Base-by-base conservation (phyloP, 2,888 invertebrate species). In the Drosophila glabriapex region DNA sequence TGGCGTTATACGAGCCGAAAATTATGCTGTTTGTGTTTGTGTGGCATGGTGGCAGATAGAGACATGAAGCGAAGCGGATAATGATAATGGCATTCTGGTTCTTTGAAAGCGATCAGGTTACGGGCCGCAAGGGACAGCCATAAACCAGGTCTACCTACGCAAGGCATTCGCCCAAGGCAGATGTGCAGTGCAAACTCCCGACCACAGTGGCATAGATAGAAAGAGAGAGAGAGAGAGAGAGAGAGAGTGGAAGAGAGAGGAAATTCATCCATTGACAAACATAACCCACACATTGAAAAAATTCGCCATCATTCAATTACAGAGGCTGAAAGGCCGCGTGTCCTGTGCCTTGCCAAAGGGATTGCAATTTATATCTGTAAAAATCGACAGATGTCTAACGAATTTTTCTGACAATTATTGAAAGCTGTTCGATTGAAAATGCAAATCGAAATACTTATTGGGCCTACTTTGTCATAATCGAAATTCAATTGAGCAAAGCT, bases 81-180 rank as follows among this genome's bases (percentile, higher is more conserved):
- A 86, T 86, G 89, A 89, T 86, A 85, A 85, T 85, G 89, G 84
- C 83, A 85, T 85, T 88, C 81, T 70, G 88, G 84, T 85, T 80
- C 77, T 87, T 62, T 80, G 85, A 80, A 84, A 68, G 78, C 76
- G 87, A 89, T 86, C 89, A 85, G 82, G 85, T 89, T 89, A 89
- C 89, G 59, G 10, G 58, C 70, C 84, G 16, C 59, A 46, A 82
- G 66, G 68, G 75, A 71, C 29, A 41, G 53, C 56, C 58, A 60
- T 69, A 68, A 74, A 68, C 59, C 73, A 67, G 72, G 39, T 66
- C 80, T 87, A 83, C 83, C 83, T 87, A 87, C 87, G 85, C 83
- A 69, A 39, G 46, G 59, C 62, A 46, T 46, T 46, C 25, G 46
- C 58, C 28, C 25, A 28, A 7, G 64, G 87, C 83, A 84, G 83